Evolutionary conservation across 2,113 vertebrate genomes (phyloP).

Genomic region (Gymnocephalus cernua): DNA sequence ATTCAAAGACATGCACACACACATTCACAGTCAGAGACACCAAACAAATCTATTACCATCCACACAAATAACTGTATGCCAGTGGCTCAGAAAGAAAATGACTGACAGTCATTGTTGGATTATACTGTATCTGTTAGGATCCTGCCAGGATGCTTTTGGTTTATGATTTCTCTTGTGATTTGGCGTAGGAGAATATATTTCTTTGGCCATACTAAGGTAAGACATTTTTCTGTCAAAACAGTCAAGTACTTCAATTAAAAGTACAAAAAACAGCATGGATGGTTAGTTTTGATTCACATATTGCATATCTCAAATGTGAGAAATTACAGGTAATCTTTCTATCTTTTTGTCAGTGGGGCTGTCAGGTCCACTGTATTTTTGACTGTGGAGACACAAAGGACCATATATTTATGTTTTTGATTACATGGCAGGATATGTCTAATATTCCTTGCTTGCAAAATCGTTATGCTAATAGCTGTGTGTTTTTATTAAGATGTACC

Average conservation of each 20-base stretch:
- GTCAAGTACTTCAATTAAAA: background rate
- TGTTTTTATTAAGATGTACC: background rate
- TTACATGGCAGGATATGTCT: background rate
- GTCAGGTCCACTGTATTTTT: background rate
- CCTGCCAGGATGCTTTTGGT: slow-evolving; percentile 30
- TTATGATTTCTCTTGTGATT: slow-evolving; percentile 23
- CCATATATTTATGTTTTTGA: background rate
- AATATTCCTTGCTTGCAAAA: background rate
- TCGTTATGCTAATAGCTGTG: background rate
- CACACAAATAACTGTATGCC: slow-evolving; percentile 2
- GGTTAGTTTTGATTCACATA: too few species aligned
- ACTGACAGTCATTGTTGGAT: slow-evolving; percentile 12
- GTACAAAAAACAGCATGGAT: background rate
- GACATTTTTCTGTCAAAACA: background rate
- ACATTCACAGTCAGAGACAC: slow-evolving; percentile 2
- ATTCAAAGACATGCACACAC: slow-evolving; percentile 12
- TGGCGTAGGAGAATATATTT: background rate
- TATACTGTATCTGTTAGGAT: slow-evolving; percentile 7
- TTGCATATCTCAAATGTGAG: background rate
- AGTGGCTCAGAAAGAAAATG: slow-evolving; percentile 43
- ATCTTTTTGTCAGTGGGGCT: background rate
- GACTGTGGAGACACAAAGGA: background rate
- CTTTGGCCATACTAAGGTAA: slow-evolving; percentile 49
- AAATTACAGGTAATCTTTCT: background rate
- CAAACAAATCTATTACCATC: slow-evolving; percentile 13